Evolutionary conservation across 1,140 invertebrate species (phyloP).

Genomic region (Hesperophylax magnus): DNA sequence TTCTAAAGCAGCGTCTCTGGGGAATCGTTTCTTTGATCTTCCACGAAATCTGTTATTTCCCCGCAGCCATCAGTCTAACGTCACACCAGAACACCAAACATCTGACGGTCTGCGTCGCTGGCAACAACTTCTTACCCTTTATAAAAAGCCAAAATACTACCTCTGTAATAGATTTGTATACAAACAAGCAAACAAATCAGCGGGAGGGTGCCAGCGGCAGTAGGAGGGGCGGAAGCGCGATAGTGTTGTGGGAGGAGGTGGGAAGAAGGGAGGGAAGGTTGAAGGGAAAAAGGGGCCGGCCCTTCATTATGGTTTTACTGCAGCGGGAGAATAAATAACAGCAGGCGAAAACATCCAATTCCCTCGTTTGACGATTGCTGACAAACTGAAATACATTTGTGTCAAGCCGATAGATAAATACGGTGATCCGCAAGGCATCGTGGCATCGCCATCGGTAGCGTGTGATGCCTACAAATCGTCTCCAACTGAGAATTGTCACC

Average conservation of each 20-base stretch:
- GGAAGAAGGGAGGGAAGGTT: neutral
- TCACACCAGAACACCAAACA: neutral
- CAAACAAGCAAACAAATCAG: conserved; percentile 40
- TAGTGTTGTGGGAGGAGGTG: neutral
- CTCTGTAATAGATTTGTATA: conserved; percentile 39
- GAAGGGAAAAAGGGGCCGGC: neutral
- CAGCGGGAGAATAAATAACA: conserved; percentile 41
- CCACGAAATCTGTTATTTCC: conserved; percentile 22
- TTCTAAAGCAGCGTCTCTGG: conserved; percentile 26
- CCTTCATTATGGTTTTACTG: conserved; percentile 40
- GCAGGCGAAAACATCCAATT: conserved; percentile 39
- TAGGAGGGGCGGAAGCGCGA: neutral
- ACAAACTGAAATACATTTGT: conserved; percentile 45
- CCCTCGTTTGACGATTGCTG: conserved; percentile 38
- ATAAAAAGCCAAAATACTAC: neutral
- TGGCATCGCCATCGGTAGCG: neutral
- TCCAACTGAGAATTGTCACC: neutral
- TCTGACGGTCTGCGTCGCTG: neutral
- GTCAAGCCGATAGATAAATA: conserved; percentile 39
- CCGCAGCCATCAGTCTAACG: neutral
- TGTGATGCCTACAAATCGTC: conserved; percentile 30
- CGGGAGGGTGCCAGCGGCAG: neutral
- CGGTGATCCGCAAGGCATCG: neutral
- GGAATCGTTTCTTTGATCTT: conserved; percentile 26
- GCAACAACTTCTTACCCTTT: conserved; percentile 21